Evolutionary conservation across 2,797 vertebrate genomes (phyloP).

Genomic region (Argyrosomus regius): DNA sequence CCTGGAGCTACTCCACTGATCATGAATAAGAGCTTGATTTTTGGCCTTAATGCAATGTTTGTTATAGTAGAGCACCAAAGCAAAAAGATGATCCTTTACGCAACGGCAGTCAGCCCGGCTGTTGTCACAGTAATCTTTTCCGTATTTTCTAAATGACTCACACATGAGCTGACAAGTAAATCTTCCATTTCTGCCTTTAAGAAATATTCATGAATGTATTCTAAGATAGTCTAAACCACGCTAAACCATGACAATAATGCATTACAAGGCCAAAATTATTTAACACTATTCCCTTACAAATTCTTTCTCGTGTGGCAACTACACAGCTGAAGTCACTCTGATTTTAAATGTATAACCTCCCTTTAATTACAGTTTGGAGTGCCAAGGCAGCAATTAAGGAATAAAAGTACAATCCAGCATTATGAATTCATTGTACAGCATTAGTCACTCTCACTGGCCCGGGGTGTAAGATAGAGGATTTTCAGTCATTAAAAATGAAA

Average conservation of each 20-base stretch:
- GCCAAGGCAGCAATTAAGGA: constrained; percentile 55
- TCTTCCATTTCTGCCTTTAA: neutral
- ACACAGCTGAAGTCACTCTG: constrained; percentile 31
- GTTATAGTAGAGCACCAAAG: constrained; percentile 16
- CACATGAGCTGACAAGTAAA: neutral
- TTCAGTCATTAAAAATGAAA: constrained; percentile 1
- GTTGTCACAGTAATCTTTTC: constrained; percentile 23
- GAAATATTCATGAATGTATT: neutral
- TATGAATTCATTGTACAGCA: constrained; percentile 39
- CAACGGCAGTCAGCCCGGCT: constrained; percentile 17
- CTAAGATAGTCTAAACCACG: neutral
- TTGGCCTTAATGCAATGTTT: constrained; percentile 20
- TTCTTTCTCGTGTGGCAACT: constrained; percentile 11
- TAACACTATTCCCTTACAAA: constrained; percentile 1
- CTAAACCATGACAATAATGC: neutral
- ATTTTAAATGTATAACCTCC: constrained; percentile 25
- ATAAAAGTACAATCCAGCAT: constrained; percentile 54
- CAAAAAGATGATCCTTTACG: constrained; percentile 23
- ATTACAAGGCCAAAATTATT: neutral
- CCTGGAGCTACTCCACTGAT: constrained; percentile 40
- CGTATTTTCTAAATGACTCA: constrained; percentile 15
- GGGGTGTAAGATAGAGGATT: neutral
- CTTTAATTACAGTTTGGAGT: constrained; percentile 57
- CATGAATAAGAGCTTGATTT: constrained; percentile 48
- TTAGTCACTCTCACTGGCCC: constrained; percentile 38